Evolutionary conservation across 2,113 vertebrate species (phyloP).

Genomic region (Oreamnos americanus): DNA sequence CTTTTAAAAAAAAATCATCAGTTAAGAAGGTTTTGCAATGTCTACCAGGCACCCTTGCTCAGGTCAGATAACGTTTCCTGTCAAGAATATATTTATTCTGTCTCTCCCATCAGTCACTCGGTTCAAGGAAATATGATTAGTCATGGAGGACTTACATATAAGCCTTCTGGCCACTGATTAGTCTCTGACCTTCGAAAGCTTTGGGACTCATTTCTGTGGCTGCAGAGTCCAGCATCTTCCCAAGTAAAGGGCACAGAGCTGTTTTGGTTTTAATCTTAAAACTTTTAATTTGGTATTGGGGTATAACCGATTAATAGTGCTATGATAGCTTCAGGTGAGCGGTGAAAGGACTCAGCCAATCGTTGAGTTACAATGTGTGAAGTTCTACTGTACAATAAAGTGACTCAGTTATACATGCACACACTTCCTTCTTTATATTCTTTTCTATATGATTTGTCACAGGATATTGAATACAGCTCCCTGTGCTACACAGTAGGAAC

Average conservation of each 20-base stretch:
- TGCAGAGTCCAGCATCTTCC: background rate
- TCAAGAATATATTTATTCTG: conserved; percentile 35
- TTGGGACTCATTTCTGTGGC: conserved; percentile 25
- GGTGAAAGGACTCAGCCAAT: background rate
- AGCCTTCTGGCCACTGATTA: conserved; percentile 9
- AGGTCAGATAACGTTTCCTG: conserved; percentile 39
- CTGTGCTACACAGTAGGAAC: background rate
- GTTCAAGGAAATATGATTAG: conserved; percentile 46
- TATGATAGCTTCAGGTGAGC: background rate
- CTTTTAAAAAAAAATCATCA: conserved; percentile 34
- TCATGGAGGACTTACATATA: background rate
- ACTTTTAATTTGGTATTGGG: background rate
- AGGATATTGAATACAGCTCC: background rate
- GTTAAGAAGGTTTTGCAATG: conserved; percentile 43
- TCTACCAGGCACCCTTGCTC: conserved; percentile 21
- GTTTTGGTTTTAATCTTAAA: background rate
- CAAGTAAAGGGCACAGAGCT: background rate
- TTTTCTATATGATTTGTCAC: background rate
- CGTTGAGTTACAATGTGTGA: background rate
- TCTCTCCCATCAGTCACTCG: conserved; percentile 17
- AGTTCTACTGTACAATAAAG: background rate
- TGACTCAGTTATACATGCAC: background rate
- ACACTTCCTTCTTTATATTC: background rate
- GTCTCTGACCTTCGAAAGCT: conserved; percentile 21
- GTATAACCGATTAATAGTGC: background rate